These are phyloP conservation scores for Masnerella sp. DNA, from an alignment of 2,888 invertebrate species.

Conservation along the genomic window DNA sequence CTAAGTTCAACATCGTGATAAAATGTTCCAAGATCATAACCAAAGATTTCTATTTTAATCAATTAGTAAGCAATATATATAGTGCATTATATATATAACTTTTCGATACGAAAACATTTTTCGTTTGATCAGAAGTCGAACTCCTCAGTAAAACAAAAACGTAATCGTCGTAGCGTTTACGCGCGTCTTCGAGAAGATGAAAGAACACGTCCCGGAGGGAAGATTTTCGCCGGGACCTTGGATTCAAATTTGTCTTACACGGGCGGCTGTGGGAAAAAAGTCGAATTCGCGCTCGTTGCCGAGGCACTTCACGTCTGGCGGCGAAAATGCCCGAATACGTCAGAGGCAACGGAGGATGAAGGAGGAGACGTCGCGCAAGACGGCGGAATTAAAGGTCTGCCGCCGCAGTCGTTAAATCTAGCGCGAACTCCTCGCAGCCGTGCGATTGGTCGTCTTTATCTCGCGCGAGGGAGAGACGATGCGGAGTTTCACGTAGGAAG, in stretches of 20 bases:
- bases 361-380: slow-evolving; percentile 53
- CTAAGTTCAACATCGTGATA: no score
- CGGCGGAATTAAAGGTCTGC: slow-evolving; percentile 69
- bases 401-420: slow-evolving; percentile 69
- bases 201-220: neutral
- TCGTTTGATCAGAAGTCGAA: no score
- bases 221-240: neutral
- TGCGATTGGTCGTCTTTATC: slow-evolving; percentile 11
- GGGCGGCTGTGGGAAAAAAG: slow-evolving; percentile 28
- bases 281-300: slow-evolving; percentile 43
- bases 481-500: no score
- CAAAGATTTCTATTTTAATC: no score
- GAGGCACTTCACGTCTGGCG: slow-evolving; percentile 52
- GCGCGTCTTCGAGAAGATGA: no score
- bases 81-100: no score
- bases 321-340: slow-evolving; percentile 51
- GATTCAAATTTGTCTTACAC: slow-evolving; percentile 23
- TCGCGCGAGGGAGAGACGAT: no score
- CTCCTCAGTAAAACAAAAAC: no score
- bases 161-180: no score
- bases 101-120: no score
- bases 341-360: slow-evolving; percentile 54
- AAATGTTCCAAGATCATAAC: no score
- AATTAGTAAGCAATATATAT: no score
- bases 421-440: slow-evolving; percentile 61